Evolutionary conservation across 2,888 invertebrate species (phyloP).

Genomic region (Zaprionus lineosus): DNA sequence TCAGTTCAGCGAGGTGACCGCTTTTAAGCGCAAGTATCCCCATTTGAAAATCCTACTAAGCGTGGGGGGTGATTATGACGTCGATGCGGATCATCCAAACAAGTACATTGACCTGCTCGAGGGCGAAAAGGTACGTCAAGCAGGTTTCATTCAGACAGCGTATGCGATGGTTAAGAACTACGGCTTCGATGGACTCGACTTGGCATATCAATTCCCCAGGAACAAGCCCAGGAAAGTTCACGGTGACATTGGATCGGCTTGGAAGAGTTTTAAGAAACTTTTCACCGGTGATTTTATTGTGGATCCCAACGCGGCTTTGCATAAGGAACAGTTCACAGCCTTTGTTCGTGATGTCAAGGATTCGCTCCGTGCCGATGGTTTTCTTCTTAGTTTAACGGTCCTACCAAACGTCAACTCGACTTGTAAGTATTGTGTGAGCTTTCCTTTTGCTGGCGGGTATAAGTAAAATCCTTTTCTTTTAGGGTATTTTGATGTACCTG

Average conservation of each 20-base stretch:
- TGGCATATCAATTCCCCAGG: slow-evolving; percentile 92
- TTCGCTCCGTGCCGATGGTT: slow-evolving; percentile 87
- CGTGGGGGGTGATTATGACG: slow-evolving; percentile 90
- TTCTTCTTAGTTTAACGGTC: slow-evolving; percentile 87
- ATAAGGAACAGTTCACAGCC: slow-evolving; percentile 90
- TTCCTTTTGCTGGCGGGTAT: not conserved
- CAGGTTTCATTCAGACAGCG: slow-evolving; percentile 89
- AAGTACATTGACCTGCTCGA: slow-evolving; percentile 90
- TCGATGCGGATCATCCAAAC: slow-evolving; percentile 85
- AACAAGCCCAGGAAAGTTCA: slow-evolving; percentile 90
- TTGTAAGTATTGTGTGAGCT: slow-evolving; percentile 84
- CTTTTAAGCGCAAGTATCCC: slow-evolving; percentile 87
- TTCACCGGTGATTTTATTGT: slow-evolving; percentile 88
- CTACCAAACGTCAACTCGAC: slow-evolving; percentile 91
- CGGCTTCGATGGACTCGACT: slow-evolving; percentile 93
- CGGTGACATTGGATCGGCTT: slow-evolving; percentile 85
- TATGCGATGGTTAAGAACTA: slow-evolving; percentile 88
- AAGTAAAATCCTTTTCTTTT: slow-evolving; percentile 4
- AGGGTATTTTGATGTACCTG: slow-evolving; percentile 91
- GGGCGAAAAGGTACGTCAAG: slow-evolving; percentile 87
- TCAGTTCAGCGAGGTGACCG: slow-evolving; percentile 89
- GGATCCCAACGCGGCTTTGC: slow-evolving; percentile 89
- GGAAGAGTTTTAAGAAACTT: slow-evolving; percentile 90
- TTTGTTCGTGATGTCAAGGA: slow-evolving; percentile 89
- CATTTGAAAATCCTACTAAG: slow-evolving; percentile 89